Conservation (phyloP, 2,888 invertebrate genomes). For the Scrobipalpa costella region DNA sequence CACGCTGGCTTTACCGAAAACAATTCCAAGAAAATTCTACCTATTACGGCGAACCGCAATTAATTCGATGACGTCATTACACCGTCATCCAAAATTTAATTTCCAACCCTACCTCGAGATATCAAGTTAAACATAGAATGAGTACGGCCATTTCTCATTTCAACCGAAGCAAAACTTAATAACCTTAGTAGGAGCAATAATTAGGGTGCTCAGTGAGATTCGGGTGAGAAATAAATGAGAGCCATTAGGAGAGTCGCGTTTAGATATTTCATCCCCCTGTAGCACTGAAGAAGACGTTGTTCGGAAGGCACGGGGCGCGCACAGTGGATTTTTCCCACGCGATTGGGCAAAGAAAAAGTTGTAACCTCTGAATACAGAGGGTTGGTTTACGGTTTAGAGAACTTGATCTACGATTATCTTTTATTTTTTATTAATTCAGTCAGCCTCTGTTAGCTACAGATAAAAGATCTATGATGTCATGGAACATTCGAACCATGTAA, state of each 20-base stretch:
- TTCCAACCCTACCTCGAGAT: constrained; percentile 70
- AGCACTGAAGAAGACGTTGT: constrained; percentile 64
- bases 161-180: constrained; percentile 34
- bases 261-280: constrained; percentile 76
- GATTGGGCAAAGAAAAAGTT: constrained; percentile 53
- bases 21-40: constrained; percentile 20
- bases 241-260: constrained; percentile 78
- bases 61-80: constrained; percentile 72
- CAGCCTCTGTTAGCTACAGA: no score
- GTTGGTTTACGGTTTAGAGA: neutral
- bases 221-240: constrained; percentile 77
- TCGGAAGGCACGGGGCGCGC: constrained; percentile 48
- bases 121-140: constrained; percentile 75
- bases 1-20: neutral
- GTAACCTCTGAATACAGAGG: neutral
- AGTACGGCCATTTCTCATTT: constrained; percentile 78
- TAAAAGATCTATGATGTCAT: no score
- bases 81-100: constrained; percentile 73
- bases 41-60: constrained; percentile 51
- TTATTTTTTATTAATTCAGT: no score
- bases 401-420: neutral
- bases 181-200: constrained; percentile 38
- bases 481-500: no score
- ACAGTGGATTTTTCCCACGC: constrained; percentile 71
- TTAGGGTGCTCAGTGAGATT: constrained; percentile 77